Base-by-base conservation (phyloP, 1,140 invertebrate genomes). In the Hormaphis cornu region DNA sequence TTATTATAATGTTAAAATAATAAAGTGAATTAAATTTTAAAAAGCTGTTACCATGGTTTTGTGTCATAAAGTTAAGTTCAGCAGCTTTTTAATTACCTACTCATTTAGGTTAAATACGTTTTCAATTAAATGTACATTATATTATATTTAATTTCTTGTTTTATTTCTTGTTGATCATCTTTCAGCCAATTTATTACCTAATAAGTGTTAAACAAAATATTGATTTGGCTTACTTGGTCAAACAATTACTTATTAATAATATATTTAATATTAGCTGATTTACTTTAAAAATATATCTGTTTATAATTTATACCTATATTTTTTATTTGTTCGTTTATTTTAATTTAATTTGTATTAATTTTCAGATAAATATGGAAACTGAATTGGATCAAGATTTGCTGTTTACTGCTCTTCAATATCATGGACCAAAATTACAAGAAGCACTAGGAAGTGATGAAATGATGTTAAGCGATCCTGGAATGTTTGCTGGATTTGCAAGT, bases 321-420 rank as follows among this genome's bases (percentile, higher is more conserved):
- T 35, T 1, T 35, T 54, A 33, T 9, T 33, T 33, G 30, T 33
- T 33, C 30, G 9, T 33, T 33, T 33, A 33, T 6, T 6, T 33
- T 24, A 58, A 58, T 37, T 24, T 22, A 40, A 58, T 40, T 40
- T 9, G n/a, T 37, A 18, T 61, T 44, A 2, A 44, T 61, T 66
- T 66, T 66, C 61, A 66, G 61, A 35, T 66, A 66, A 66, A 37
- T 30, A 66, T 66, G 61, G 61, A 66, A 33, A 30, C 50, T 33
- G 61, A 66, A 33, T 12, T 66, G 44, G 61, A 66, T 22, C 40
- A 44, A 48, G 42, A 66, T 50, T 66, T 66, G 28, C 26, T 66
- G 12, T 28, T 14, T 66, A 48, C 61, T 35, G 26, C 61, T 10
- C 12, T 66, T 22, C 40, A 48, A 33, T 66, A 50, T 16, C 61